phyloP scores from a whole-genome alignment of 92 coral and sea anemone genomes.

The Hydrozoanthus gracilis region DNA sequence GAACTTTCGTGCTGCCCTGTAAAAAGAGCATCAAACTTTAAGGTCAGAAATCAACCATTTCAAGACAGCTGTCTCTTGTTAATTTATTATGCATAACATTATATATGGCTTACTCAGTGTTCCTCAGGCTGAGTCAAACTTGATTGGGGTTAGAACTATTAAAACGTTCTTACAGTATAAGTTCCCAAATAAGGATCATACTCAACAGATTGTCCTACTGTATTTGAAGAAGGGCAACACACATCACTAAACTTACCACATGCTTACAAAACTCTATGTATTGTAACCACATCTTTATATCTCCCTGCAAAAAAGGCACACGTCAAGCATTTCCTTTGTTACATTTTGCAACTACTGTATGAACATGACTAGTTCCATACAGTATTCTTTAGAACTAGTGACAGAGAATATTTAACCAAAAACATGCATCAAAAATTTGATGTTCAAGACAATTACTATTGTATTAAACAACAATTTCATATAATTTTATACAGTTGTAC shows the following conservation, averaged over 20 bases:
- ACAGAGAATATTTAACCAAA: no score
- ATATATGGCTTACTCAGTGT: background rate
- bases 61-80: background rate
- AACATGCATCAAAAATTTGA: no score
- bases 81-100: background rate
- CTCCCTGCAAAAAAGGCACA: conserved; percentile 63
- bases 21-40: background rate
- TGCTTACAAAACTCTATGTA: conserved; percentile 94
- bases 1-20: conserved; percentile 81
- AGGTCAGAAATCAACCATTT: background rate
- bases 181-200: no score
- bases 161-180: no score
- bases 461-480: no score
- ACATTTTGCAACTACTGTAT: no score
- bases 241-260: conserved; percentile 59
- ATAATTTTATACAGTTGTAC: no score
- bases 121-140: background rate
- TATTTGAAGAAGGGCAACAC: background rate
- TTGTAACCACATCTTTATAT: conserved; percentile 94
- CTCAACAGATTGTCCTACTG: no score
- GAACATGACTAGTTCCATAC: no score
- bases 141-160: no score
- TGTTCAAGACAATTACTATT: no score
- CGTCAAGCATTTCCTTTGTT: background rate
- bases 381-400: no score